Evolutionary conservation across 1,140 invertebrate species (phyloP), one percentile per base, ranked within the genome.

Genomic region (Heliconius hermathena): DNA sequence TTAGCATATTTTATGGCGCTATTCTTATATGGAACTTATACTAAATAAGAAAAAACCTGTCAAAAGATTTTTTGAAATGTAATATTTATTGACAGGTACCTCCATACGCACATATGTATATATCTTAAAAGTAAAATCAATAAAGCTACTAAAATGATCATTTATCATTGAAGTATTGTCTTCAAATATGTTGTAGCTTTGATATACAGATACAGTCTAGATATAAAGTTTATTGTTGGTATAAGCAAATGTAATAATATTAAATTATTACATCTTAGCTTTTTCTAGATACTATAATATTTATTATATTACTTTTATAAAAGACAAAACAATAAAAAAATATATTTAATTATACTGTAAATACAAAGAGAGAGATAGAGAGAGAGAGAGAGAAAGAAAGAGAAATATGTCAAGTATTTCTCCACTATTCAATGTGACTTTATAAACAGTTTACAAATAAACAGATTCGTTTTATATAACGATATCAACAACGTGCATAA

Each of bases 1-100:
- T 74, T 79, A 36, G 72, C 74, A 76, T 80, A 80, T 71, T 54
- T 41, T 66, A 71, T 74, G 57, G 29, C 73, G 8, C n/a, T 54
- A 73, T 74, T 70, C 57, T 41, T 79, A 79, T 74, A 46, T 29
- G 49, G 71, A n/a, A 26, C 49, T 57, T 41, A 29, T 46, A 70
- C 74, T 29, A 71, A 76, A 76, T 38, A 70, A 76, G 38, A 70
- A 16, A 16, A 70, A 76, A 76, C 26, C 38, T 36, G 16, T 71
- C 8, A 16, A 22, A 20, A 36, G 16, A 1, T 36, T 71, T 71
- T 71, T 38, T 36, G 41, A 41, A 13, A 41, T 41, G 1, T 41
- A 41, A 13, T 13, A 41, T 41, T 41, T 41, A 41, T 9, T 41
- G 38, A 41, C 38, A 41, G 38, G 38, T 41, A 41, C 1, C 29